Evolutionary conservation across 2,797 vertebrate species (phyloP).

Genomic region (Ataeniobius toweri): DNA sequence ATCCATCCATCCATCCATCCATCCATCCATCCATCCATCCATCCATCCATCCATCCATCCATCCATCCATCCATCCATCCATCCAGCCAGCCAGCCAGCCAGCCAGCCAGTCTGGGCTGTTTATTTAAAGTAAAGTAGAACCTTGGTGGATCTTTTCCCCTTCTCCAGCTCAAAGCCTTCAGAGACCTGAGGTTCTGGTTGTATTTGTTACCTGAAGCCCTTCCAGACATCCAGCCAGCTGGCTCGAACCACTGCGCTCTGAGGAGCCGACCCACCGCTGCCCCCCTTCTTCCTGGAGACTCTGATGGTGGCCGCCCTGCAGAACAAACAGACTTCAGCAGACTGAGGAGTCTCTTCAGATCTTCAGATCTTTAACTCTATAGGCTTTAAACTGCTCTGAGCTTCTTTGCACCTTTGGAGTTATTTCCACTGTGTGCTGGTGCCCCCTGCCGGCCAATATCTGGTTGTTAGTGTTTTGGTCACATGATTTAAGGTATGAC

Average conservation of each 20-base stretch:
- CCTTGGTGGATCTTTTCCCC: slow-evolving; percentile 6
- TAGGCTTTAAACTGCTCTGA: background rate
- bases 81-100: slow-evolving; percentile 59
- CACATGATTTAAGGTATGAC: background rate
- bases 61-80: slow-evolving; percentile 14
- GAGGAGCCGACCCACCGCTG: background rate
- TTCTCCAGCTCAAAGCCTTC: background rate
- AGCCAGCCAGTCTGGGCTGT: slow-evolving; percentile 62
- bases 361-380: background rate
- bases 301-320: slow-evolving; percentile 78
- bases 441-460: background rate
- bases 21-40: slow-evolving; percentile 63
- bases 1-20: background rate
- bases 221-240: slow-evolving; percentile 83
- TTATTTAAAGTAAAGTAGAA: slow-evolving; percentile 32
- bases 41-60: background rate
- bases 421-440: background rate
- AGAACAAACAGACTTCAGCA: background rate
- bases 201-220: slow-evolving; percentile 75
- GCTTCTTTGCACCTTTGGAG: no score
- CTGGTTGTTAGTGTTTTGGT: background rate
- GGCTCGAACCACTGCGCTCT: slow-evolving; percentile 63
- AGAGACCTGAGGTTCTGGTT: background rate
- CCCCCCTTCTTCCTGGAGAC: slow-evolving; percentile 78
- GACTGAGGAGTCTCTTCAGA: background rate